These are phyloP conservation scores for Eulemur mongoz DNA, from an alignment of 2,797 vertebrate genomes.

Conservation along the genomic window DNA sequence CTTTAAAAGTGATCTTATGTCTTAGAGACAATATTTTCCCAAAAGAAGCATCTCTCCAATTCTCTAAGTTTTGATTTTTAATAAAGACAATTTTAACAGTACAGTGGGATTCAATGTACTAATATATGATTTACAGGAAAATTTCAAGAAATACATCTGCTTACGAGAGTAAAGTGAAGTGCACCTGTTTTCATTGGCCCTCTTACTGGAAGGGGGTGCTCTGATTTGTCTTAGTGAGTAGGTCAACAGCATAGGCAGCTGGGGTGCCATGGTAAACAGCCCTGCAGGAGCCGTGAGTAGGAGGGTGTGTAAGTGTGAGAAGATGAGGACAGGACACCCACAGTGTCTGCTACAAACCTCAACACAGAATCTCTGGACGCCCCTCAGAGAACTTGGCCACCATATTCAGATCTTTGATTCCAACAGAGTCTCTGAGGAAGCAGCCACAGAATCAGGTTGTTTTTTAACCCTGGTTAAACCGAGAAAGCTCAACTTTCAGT, in stretches of 20 bases:
- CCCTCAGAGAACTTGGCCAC: background rate
- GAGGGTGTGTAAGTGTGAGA: background rate
- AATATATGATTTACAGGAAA: background rate
- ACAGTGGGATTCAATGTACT: background rate
- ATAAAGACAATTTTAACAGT: background rate
- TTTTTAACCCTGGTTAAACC: background rate
- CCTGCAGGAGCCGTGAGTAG: background rate
- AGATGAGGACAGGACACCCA: background rate
- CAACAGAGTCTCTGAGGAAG: background rate
- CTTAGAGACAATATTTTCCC: background rate
- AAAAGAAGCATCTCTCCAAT: background rate
- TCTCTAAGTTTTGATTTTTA: conserved; percentile 9
- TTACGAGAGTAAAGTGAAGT: background rate
- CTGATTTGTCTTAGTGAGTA: background rate
- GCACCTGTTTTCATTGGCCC: background rate
- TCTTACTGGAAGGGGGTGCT: background rate
- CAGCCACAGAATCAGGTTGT: background rate
- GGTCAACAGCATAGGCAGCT: background rate
- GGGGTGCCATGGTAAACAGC: background rate
- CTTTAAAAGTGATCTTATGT: background rate
- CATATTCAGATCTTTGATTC: background rate
- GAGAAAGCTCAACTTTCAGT: background rate
- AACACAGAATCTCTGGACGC: background rate
- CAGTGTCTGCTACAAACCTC: background rate
- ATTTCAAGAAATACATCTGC: background rate